These are phyloP conservation scores for Fukomys damarensis DNA, from an alignment of 2,113 vertebrate genomes.

Conservation along the genomic window DNA sequence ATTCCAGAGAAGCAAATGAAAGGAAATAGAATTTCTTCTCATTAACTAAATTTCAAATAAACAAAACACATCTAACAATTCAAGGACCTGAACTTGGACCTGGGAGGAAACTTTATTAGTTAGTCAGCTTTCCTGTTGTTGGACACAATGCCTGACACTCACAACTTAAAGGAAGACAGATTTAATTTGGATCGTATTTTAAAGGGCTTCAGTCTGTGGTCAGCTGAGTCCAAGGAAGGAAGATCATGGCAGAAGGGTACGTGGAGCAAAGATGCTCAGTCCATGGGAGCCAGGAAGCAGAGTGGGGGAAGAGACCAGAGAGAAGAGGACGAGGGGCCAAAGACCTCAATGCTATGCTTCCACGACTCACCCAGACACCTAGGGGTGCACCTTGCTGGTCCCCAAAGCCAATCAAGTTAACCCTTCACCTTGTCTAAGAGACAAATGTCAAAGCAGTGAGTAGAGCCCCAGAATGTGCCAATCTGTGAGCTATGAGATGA, in stretches of 20 bases:
- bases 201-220: neutral
- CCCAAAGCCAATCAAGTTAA: neutral
- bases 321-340: neutral
- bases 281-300: neutral
- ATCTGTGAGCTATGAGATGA: neutral
- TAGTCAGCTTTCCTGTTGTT: neutral
- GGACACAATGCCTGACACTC: neutral
- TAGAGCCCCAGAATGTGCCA: neutral
- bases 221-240: neutral
- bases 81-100: neutral
- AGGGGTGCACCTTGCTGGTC: neutral
- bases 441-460: neutral
- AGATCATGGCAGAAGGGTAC: neutral
- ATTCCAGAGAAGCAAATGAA: conserved; percentile 36
- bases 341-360: neutral
- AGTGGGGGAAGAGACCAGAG: neutral
- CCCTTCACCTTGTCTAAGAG: neutral
- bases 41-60: conserved; percentile 41
- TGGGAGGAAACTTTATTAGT: neutral
- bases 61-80: conserved; percentile 39
- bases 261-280: neutral
- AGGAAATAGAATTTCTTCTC: conserved; percentile 48
- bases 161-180: neutral
- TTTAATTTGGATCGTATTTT: neutral
- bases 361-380: neutral